A percentile compares a stretch with the other conserved stretches of the same genome.
These are phyloP conservation scores for Pectinophora gossypiella DNA, from an alignment of 1,140 invertebrate species.

Conservation along the genomic window DNA sequence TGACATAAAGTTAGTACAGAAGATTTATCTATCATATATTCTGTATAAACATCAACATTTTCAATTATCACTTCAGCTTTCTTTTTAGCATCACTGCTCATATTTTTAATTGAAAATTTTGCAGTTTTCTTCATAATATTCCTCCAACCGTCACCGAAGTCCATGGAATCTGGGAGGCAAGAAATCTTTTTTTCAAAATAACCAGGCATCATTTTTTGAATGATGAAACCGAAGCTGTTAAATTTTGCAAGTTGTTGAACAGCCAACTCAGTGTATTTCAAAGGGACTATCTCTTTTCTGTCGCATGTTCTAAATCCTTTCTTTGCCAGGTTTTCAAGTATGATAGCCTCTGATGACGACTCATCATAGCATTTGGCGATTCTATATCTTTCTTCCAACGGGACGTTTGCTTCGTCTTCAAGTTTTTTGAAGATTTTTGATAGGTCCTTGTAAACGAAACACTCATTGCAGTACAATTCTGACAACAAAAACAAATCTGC, in stretches of 20 bases:
- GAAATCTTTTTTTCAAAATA: not conserved
- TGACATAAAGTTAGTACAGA: conserved; percentile 19
- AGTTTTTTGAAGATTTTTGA: conserved; percentile 22
- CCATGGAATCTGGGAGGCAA: not conserved
- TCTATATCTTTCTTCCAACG: conserved; percentile 24
- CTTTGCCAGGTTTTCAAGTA: conserved; percentile 36
- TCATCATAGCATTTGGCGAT: conserved; percentile 23
- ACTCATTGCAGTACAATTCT: conserved; percentile 29
- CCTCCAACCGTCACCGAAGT: not conserved
- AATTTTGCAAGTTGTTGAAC: not conserved
- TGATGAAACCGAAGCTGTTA: not conserved
- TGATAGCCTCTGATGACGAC: conserved; percentile 19
- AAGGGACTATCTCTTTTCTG: conserved; percentile 18
- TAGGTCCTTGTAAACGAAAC: conserved; percentile 27
- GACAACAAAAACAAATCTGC: conserved; percentile 29
- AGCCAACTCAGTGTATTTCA: conserved; percentile 25
- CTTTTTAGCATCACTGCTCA: conserved; percentile 3
- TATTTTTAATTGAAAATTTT: not conserved
- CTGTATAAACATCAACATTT: not conserved
- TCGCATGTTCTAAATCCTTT: conserved; percentile 27
- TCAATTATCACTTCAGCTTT: too few relatives aligned
- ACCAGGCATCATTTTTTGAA: not conserved
- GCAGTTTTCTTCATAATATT: conserved; percentile 8
- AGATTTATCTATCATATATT: not conserved
- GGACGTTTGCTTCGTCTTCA: conserved; percentile 31